Evolutionary conservation across 2,888 invertebrate species (phyloP), one percentile per base, ranked within the genome.

Genomic region (Baccha elongata): DNA sequence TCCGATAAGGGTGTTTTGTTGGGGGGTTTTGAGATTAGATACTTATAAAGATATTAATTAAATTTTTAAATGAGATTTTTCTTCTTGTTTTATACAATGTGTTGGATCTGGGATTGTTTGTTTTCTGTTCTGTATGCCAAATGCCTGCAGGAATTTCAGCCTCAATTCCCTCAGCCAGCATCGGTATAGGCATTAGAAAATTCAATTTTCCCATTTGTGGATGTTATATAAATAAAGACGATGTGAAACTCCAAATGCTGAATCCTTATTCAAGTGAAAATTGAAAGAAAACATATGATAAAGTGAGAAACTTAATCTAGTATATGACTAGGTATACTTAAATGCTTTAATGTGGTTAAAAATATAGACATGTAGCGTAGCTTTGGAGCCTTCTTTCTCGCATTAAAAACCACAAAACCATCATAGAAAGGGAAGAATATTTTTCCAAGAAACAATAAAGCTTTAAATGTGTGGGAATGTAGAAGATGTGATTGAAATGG

Each of bases 281-380:
- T 80, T 80, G 75, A 80, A 80, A 75, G 80, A 80, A 80, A 80
- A 80, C 64, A 75, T n/a, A n/a, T n/a, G n/a, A n/a, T 46, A 15
- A 69, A 74, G 40, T 52, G 69, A 40, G 46, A 52, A 55, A 69
- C 48, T 73, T 55, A 35, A 50, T 68, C 62, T n/a, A n/a, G n/a
- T n/a, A n/a, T n/a, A n/a, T n/a, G n/a, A n/a, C n/a, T n/a, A n/a
- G n/a, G n/a, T n/a, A n/a, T n/a, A n/a, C n/a, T n/a, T n/a, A n/a
- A n/a, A n/a, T n/a, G n/a, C n/a, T n/a, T n/a, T n/a, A n/a, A n/a
- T n/a, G n/a, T n/a, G n/a, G n/a, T n/a, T n/a, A n/a, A n/a, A n/a
- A n/a, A n/a, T n/a, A n/a, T n/a, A n/a, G n/a, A n/a, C n/a, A n/a
- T n/a, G n/a, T n/a, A n/a, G n/a, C n/a, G n/a, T n/a, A n/a, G n/a